Evolutionary conservation across 2,888 invertebrate species (phyloP).

Genomic region (Oxycera nigricornis): DNA sequence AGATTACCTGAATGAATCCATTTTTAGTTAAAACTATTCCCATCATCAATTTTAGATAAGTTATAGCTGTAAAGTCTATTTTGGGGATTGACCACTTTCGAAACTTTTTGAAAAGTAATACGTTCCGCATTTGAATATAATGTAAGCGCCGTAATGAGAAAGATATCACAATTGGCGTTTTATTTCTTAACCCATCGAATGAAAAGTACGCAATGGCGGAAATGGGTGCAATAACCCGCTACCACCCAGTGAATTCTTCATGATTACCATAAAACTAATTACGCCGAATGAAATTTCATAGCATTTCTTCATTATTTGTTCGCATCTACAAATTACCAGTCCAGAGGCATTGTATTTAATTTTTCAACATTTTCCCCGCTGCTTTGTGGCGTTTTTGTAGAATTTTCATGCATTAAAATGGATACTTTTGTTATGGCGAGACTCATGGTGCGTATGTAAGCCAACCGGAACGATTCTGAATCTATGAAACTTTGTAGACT

Average conservation of each 20-base stretch:
- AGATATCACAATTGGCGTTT: not conserved
- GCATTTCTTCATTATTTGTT: constrained; percentile 41
- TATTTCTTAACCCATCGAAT: constrained; percentile 1
- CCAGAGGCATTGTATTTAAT: constrained; percentile 27
- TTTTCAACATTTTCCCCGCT: constrained; percentile 17
- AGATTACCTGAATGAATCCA: too few species aligned
- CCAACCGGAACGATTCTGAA: constrained; percentile 35
- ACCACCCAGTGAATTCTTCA: constrained; percentile 27
- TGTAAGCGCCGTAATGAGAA: not conserved
- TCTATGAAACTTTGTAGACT: constrained; percentile 20
- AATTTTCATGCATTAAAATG: constrained; percentile 34
- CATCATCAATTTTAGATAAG: too few species aligned
- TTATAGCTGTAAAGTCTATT: too few species aligned
- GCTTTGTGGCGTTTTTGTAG: not conserved
- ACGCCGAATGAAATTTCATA: constrained; percentile 37
- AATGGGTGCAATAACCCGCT: constrained; percentile 36
- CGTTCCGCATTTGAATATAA: not conserved
- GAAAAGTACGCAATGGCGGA: constrained; percentile 34
- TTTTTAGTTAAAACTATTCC: too few species aligned
- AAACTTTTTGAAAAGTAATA: not conserved
- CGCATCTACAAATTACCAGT: constrained; percentile 34
- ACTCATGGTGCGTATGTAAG: not conserved
- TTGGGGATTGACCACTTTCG: not conserved
- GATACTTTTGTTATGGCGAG: constrained; percentile 15
- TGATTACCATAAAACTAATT: constrained; percentile 41